A percentile compares a stretch with the other conserved stretches of the same genome.
Evolutionary conservation across 2,888 invertebrate genomes (phyloP).

Genomic region (Scrobipalpa atriplicella): DNA sequence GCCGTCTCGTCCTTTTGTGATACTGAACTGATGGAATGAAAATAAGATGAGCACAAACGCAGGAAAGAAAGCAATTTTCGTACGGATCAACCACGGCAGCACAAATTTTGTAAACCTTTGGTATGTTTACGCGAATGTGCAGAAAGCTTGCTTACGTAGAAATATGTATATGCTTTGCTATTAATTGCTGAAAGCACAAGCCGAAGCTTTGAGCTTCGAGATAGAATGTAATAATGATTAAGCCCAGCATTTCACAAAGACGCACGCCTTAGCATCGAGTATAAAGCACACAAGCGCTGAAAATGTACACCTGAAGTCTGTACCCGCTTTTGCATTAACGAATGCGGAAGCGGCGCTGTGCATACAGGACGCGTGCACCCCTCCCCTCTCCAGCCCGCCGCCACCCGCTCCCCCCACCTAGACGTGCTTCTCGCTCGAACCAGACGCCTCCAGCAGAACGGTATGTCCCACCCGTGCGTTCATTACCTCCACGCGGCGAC

Average conservation of each 20-base stretch:
- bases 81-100: neutral
- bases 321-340: constrained; percentile 82
- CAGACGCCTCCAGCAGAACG: constrained; percentile 75
- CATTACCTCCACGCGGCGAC: constrained; percentile 79
- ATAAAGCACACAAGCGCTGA: constrained; percentile 80
- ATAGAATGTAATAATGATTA: constrained; percentile 80
- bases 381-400: constrained; percentile 45
- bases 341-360: constrained; percentile 82
- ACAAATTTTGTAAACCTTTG: neutral
- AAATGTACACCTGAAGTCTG: constrained; percentile 82
- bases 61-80: constrained; percentile 28
- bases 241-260: constrained; percentile 75
- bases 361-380: constrained; percentile 78
- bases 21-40: constrained; percentile 46
- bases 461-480: constrained; percentile 79
- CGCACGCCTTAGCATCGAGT: constrained; percentile 75
- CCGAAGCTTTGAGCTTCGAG: constrained; percentile 51
- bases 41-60: constrained; percentile 51
- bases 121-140: neutral
- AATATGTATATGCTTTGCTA: constrained; percentile 13
- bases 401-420: constrained; percentile 44
- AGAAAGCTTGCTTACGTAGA: neutral
- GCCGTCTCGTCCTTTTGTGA: constrained; percentile 66
- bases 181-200: constrained; percentile 8
- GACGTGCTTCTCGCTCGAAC: constrained; percentile 67